Percentiles rank a stretch among this genome's conserved stretches.
Evolutionary conservation across 2,113 vertebrate species (phyloP).

Genomic region (Puma concolor): DNA sequence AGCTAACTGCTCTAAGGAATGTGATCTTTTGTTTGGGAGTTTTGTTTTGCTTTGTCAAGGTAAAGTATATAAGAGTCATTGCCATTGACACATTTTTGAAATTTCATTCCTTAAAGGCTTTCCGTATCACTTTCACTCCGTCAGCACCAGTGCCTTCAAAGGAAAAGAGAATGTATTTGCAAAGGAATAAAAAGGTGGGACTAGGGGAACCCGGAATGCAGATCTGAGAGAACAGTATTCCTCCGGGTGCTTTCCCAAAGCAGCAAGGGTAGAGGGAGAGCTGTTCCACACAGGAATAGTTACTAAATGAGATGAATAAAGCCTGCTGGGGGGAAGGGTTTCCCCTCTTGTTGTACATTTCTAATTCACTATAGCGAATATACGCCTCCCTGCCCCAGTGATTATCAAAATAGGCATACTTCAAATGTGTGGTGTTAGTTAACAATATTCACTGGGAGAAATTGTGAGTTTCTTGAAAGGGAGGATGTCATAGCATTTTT

Average conservation of each 20-base stretch:
- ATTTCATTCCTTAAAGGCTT: slow-evolving; percentile 71
- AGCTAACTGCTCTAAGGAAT: slow-evolving; percentile 64
- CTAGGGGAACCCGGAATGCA: background rate
- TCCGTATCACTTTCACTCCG: slow-evolving; percentile 56
- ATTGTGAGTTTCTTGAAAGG: background rate
- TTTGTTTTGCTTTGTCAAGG: slow-evolving; percentile 66
- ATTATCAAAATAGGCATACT: background rate
- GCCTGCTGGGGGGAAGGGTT: background rate
- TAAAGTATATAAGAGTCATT: slow-evolving; percentile 74
- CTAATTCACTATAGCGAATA: background rate
- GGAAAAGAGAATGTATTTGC: slow-evolving; percentile 30
- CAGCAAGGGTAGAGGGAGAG: accelerated
- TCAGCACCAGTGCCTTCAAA: background rate
- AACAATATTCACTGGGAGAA: background rate
- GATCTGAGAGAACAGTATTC: background rate
- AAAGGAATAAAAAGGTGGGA: background rate
- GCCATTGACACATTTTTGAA: slow-evolving; percentile 55
- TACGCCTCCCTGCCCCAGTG: background rate
- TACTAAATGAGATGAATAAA: background rate
- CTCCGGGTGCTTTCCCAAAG: background rate
- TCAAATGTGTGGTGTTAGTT: background rate
- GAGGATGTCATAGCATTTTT: background rate
- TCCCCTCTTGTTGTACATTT: background rate
- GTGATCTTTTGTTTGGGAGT: slow-evolving; percentile 22
- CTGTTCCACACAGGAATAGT: background rate